phyloP scores from a whole-genome alignment of 2,113 vertebrate genomes.

The Forbesichthys agassizii region DNA sequence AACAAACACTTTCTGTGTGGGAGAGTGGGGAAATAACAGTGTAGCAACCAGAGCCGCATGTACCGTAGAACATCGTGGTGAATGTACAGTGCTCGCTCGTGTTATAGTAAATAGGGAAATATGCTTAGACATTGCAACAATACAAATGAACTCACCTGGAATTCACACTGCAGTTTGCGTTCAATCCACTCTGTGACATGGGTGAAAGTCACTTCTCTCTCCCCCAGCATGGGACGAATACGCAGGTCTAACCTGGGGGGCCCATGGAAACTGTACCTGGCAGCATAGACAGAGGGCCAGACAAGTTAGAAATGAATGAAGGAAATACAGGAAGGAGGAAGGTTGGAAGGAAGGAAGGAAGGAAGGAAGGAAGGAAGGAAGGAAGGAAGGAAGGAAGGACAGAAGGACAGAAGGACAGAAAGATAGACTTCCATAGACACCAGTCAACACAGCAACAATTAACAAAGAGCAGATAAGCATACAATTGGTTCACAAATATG shows the following conservation, averaged over 20 bases:
- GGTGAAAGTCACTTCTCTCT: conserved; percentile 83
- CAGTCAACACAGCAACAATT: too few species aligned
- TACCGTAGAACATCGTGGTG: too few species aligned
- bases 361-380: neutral
- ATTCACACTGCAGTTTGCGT: conserved; percentile 84
- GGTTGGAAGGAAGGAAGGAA: neutral
- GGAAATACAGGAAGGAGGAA: neutral
- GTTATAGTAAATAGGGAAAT: neutral
- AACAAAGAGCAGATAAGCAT: too few species aligned
- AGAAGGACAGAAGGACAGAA: neutral
- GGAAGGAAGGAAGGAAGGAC: neutral
- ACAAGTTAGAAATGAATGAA: neutral
- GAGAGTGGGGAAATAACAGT: neutral
- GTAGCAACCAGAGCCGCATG: neutral
- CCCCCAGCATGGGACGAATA: conserved; percentile 82
- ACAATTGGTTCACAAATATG: too few species aligned
- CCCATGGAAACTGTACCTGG: conserved; percentile 84
- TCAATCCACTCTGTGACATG: conserved; percentile 87
- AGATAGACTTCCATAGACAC: too few species aligned
- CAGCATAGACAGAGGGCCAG: neutral
- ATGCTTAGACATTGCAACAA: neutral
- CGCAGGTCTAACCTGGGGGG: conserved; percentile 83
- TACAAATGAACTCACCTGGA: conserved; percentile 76
- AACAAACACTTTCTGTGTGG: conserved; percentile 82
- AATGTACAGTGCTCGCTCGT: too few species aligned